These are phyloP conservation scores for Petrocephalus schoutedeni DNA, from an alignment of 2,797 vertebrate genomes.

Conservation along the genomic window DNA sequence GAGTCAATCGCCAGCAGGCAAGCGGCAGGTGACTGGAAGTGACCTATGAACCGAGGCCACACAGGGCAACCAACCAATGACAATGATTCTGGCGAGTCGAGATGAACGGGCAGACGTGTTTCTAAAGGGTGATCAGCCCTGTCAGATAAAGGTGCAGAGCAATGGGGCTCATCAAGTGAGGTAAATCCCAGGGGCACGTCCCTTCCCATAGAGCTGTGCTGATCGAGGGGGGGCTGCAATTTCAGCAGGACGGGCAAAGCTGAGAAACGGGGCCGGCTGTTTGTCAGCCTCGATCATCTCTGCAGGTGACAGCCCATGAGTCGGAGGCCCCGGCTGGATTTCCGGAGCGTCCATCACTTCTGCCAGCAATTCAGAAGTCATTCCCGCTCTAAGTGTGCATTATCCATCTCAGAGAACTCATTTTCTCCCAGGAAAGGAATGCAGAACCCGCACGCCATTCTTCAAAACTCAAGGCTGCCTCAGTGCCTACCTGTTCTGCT, in stretches of 20 bases:
- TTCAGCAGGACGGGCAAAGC: conserved; percentile 30
- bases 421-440: conserved; percentile 44
- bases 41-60: background rate
- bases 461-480: conserved; percentile 18
- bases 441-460: background rate
- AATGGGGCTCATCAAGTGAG: background rate
- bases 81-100: background rate
- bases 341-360: conserved; percentile 44
- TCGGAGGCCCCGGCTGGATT: conserved; percentile 33
- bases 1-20: background rate
- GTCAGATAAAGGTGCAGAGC: background rate
- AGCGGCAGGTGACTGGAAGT: background rate
- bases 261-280: conserved; percentile 27
- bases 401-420: conserved; percentile 59
- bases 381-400: conserved; percentile 46
- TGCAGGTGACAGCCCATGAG: conserved; percentile 28
- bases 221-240: conserved; percentile 17
- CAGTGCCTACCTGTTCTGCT: conserved; percentile 22
- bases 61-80: background rate
- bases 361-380: conserved; percentile 40
- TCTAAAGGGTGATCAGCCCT: background rate
- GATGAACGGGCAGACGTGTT: background rate
- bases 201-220: background rate
- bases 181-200: background rate
- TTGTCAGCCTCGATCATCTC: conserved; percentile 37